phyloP scores from a whole-genome alignment of 1,140 invertebrate species.

The Megalopta genalis region DNA sequence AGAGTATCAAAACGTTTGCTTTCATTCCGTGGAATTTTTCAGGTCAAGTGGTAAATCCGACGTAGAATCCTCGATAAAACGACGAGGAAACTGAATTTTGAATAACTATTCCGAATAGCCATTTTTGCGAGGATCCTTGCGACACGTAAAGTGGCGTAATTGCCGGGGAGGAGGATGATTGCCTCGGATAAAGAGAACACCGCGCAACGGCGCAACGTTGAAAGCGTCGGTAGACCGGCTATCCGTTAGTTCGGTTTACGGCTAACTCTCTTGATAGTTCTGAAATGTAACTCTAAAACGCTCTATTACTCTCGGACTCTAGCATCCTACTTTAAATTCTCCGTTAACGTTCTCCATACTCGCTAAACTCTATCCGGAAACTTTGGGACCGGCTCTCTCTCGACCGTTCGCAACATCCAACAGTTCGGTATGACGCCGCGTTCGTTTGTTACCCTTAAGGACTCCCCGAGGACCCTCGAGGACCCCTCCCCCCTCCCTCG shows the following conservation, averaged over 20 bases:
- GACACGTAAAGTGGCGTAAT: background rate
- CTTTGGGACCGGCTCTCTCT: background rate
- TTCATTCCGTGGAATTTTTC: too few species aligned
- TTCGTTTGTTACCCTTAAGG: background rate
- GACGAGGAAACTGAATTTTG: too few species aligned
- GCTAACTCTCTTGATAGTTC: background rate
- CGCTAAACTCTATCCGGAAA: background rate
- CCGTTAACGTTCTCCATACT: background rate
- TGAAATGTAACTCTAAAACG: background rate
- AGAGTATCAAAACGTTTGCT: too few species aligned
- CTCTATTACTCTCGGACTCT: background rate
- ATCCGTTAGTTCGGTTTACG: background rate
- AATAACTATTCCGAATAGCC: too few species aligned
- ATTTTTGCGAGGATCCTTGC: too few species aligned
- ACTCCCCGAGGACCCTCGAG: background rate
- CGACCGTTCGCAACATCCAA: background rate
- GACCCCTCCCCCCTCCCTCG: too few species aligned
- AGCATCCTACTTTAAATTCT: background rate
- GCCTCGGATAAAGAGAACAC: background rate
- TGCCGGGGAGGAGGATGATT: too few species aligned
- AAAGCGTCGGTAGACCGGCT: background rate
- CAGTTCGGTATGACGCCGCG: background rate
- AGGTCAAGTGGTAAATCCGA: too few species aligned
- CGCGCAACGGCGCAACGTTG: background rate
- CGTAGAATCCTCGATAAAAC: too few species aligned